Evolutionary conservation across 2,113 vertebrate species (phyloP).

Genomic region (Pomatorhinus ruficollis): DNA sequence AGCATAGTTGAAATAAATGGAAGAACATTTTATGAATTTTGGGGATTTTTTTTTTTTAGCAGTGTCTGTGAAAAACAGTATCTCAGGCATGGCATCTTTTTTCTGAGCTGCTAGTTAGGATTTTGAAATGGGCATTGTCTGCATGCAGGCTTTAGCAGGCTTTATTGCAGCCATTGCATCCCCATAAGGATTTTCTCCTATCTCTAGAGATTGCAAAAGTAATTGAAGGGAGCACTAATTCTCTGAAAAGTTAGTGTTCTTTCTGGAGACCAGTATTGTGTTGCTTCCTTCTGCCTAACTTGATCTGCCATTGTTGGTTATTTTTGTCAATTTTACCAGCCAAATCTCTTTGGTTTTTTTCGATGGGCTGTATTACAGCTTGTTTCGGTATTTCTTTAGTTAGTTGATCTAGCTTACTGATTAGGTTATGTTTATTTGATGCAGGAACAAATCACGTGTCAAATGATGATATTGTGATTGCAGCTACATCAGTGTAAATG

Average conservation of each 20-base stretch:
- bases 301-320: neutral
- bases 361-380: neutral
- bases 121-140: neutral
- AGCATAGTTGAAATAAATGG: slow-evolving; percentile 12
- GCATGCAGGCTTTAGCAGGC: neutral
- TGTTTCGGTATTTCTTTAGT: neutral
- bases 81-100: neutral
- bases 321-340: neutral
- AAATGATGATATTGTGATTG: neutral
- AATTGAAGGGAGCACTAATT: neutral
- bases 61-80: neutral
- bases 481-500: neutral
- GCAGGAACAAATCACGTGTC: neutral
- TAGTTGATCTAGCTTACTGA: neutral
- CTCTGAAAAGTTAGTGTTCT: neutral
- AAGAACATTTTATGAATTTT: neutral
- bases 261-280: neutral
- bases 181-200: neutral
- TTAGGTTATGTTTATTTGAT: neutral
- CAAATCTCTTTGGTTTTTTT: neutral
- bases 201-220: neutral
- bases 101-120: neutral
- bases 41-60: neutral
- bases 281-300: neutral
- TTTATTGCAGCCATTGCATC: neutral